A percentile compares a stretch with the other conserved stretches of the same genome.
Evolutionary conservation across 2,797 vertebrate species (phyloP).

Genomic region (Brotula barbata): DNA sequence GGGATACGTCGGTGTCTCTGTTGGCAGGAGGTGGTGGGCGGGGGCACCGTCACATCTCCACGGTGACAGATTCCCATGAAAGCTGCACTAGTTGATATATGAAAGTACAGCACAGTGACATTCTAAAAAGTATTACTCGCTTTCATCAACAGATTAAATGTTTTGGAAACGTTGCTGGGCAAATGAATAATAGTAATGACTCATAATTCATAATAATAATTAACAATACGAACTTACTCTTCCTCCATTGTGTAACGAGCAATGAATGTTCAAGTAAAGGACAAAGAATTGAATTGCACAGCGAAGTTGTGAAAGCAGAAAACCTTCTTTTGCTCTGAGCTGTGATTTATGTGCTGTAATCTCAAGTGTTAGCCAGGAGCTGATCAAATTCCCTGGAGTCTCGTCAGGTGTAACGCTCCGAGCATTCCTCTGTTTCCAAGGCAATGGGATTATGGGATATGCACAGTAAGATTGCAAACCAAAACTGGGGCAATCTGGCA

Average conservation of each 20-base stretch:
- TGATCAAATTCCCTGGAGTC: slow-evolving; percentile 30
- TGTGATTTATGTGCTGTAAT: slow-evolving; percentile 31
- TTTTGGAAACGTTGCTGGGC: too few relatives aligned
- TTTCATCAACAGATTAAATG: too few relatives aligned
- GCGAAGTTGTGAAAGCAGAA: not conserved
- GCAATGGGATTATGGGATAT: slow-evolving; percentile 58
- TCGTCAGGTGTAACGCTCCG: slow-evolving; percentile 24
- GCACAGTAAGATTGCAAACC: slow-evolving; percentile 43
- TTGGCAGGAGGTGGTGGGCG: slow-evolving; percentile 40
- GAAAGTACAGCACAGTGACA: slow-evolving; percentile 4
- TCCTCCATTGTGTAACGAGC: too few relatives aligned
- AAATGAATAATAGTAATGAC: too few relatives aligned
- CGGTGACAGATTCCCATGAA: slow-evolving; percentile 74
- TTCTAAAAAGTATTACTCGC: too few relatives aligned
- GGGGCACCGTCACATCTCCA: slow-evolving; percentile 64
- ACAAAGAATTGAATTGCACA: not conserved
- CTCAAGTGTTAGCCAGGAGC: slow-evolving; percentile 22
- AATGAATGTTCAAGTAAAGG: not conserved
- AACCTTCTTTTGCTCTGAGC: slow-evolving; percentile 12
- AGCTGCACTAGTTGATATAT: slow-evolving; percentile 29
- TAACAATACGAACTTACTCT: too few relatives aligned
- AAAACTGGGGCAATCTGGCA: slow-evolving; percentile 37
- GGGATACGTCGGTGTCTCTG: slow-evolving; percentile 51
- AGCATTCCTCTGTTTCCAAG: slow-evolving; percentile 66
- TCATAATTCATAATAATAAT: too few relatives aligned